phyloP scores from a whole-genome alignment of 2,888 invertebrate species.

The Stenodera caucasica region DNA sequence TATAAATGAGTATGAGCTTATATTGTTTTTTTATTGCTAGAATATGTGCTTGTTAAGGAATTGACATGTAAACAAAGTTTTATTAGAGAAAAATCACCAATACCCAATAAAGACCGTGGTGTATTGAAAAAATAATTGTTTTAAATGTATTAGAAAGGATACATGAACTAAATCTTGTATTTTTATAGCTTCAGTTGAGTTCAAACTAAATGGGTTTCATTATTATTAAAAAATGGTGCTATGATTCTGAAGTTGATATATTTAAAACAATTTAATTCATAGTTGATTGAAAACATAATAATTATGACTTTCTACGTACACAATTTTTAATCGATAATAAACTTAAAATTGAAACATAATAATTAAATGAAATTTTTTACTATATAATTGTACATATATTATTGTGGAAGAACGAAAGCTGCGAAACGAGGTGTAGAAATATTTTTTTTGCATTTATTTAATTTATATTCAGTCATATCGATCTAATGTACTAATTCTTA shows the following conservation, averaged over 20 bases:
- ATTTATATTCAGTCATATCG: constrained; percentile 27
- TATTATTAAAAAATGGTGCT: constrained; percentile 33
- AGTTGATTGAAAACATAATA: constrained; percentile 10
- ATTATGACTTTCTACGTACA: constrained; percentile 24
- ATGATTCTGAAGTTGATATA: constrained; percentile 30
- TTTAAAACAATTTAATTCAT: constrained; percentile 33
- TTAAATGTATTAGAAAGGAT: constrained; percentile 32
- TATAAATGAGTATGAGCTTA: not conserved
- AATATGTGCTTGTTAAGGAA: not conserved
- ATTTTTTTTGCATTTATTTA: constrained; percentile 29
- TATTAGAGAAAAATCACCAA: constrained; percentile 5
- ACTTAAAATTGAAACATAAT: constrained; percentile 18
- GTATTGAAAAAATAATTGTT: constrained; percentile 23
- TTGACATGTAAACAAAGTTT: constrained; percentile 20
- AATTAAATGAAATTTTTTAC: constrained; percentile 36
- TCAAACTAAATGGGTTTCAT: constrained; percentile 22
- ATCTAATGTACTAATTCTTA: constrained; percentile 36
- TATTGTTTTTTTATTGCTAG: constrained; percentile 3
- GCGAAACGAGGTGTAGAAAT: constrained; percentile 29
- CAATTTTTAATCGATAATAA: constrained; percentile 12
- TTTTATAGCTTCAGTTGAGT: constrained; percentile 26
- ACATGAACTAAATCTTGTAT: constrained; percentile 21
- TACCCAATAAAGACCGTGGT: not conserved
- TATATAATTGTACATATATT: constrained; percentile 23
- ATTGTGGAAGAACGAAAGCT: constrained; percentile 34